phyloP scores from a whole-genome alignment of 92 coral and sea anemone species.

The Scolanthus callimorphus region DNA sequence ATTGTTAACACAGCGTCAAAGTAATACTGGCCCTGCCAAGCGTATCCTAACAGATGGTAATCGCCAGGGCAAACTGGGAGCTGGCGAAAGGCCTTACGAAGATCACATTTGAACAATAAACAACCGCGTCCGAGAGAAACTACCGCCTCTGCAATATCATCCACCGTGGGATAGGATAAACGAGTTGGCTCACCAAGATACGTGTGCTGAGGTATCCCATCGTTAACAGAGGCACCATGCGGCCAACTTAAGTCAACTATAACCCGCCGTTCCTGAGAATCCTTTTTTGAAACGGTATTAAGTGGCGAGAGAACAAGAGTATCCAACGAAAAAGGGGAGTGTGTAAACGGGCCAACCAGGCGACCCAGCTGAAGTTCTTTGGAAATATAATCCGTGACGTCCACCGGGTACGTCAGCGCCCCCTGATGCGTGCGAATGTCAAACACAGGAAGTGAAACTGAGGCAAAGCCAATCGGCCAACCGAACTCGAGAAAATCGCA shows the following conservation, averaged over 20 bases:
- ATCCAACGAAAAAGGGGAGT: conserved; percentile 5
- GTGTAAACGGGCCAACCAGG: conserved; percentile 26
- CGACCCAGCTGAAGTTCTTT: conserved; percentile 25
- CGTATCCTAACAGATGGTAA: conserved; percentile 20
- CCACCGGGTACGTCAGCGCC: conserved; percentile 14
- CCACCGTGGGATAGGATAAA: conserved; percentile 18
- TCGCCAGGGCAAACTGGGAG: conserved; percentile 33
- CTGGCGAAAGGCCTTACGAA: conserved; percentile 20
- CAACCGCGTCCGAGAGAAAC: not conserved
- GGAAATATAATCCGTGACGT: conserved; percentile 8
- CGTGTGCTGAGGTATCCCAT: conserved; percentile 17
- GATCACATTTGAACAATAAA: conserved; percentile 7
- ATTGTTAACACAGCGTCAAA: conserved; percentile 33
- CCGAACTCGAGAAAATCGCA: conserved; percentile 20
- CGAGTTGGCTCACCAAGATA: conserved; percentile 26
- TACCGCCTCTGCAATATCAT: conserved; percentile 3
- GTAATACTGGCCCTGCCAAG: conserved; percentile 27
- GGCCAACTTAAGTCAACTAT: conserved; percentile 45
- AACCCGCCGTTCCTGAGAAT: conserved; percentile 17
- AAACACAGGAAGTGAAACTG: conserved; percentile 9
- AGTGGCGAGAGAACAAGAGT: conserved; percentile 25
- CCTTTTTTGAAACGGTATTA: conserved; percentile 26
- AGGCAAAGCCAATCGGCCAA: conserved; percentile 9
- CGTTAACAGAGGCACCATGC: conserved; percentile 30
- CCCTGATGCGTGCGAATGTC: conserved; percentile 17